Base-by-base conservation (phyloP, 1,140 invertebrate genomes). In the Leptinotarsa lineolata region DNA sequence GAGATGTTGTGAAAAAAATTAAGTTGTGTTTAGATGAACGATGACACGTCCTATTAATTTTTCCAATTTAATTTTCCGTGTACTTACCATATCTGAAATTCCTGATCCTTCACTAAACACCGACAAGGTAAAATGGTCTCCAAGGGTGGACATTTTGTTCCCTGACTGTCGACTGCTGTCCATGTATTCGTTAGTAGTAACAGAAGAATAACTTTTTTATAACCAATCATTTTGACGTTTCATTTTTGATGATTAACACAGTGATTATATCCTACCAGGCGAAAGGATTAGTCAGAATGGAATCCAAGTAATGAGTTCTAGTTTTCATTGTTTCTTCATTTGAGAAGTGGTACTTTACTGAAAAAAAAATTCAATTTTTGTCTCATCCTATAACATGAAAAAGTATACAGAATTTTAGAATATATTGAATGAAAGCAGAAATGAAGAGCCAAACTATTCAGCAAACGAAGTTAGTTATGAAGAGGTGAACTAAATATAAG, bases 1-100 rank as follows among this genome's bases (percentile, higher is more conserved):
- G 22, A 22, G 22, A 3, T 3, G 22, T 4, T 22, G 0, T 22
- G 6, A 30, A 30, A 22, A 22, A 30, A 30, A 30, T 30, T 30
- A 6, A 30, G 30, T 30, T 8, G 30, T 30, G 30, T 30, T 30
- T 8, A 1, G 6, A 30, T 8, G 30, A 39, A 39, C 8, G 11
- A 39, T 39, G 30, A 39, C 0, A 39, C 30, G 8, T 2, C 11
- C 8, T 39, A 30, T 39, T 39, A 8, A 39, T 39, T 39, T 39
- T 39, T 39, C 30, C 0, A 11, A 39, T 11, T 0, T 11, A 2
- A 39, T 39, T 39, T 39, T 8, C 30, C 30, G 30, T 39, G 30
- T 39, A 73, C 81, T 83, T 86, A 91, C 91, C 91, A 92, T 84
- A 92, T 90, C 84, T 92, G 91, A 76, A 89, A 84, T 80, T 92